phyloP scores from a whole-genome alignment of 2,113 vertebrate genomes.

The Illadopsis cleaveri region DNA sequence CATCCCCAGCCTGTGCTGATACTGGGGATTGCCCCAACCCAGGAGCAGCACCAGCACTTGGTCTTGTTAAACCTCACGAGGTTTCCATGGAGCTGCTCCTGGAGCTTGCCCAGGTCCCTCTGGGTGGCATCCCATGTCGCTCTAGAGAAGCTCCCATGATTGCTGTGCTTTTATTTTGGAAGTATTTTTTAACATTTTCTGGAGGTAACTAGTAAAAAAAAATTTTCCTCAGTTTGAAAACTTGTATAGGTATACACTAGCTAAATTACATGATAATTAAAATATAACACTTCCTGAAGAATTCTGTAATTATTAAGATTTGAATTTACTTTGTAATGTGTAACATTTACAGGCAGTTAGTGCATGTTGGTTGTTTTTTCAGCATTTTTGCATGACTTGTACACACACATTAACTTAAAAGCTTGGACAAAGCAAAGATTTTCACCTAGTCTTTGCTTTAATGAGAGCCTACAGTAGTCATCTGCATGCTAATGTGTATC shows the following conservation, averaged over 20 bases:
- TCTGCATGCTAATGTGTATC: not conserved
- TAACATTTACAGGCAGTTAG: not conserved
- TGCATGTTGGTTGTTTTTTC: conserved; percentile 5
- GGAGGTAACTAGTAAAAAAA: not conserved
- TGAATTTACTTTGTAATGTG: not conserved
- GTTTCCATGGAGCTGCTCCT: fast-evolving
- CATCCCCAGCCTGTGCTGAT: not conserved
- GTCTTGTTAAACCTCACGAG: fast-evolving
- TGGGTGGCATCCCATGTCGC: not conserved
- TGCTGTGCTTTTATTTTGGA: not conserved
- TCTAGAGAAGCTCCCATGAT: not conserved
- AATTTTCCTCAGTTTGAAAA: not conserved
- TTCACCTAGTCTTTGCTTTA: not conserved
- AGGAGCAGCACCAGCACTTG: not conserved
- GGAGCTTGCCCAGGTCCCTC: not conserved
- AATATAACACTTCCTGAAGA: not conserved
- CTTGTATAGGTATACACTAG: not conserved
- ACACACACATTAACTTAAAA: not conserved
- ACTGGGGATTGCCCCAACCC: fast-evolving
- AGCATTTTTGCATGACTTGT: conserved; percentile 21
- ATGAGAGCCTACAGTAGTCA: not conserved
- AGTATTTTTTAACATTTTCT: not conserved
- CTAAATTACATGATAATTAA: not conserved
- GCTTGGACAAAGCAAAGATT: not conserved
- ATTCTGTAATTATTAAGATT: not conserved